Evolutionary conservation across 2,888 invertebrate species (phyloP).

Genomic region (Alloplasta piceator): DNA sequence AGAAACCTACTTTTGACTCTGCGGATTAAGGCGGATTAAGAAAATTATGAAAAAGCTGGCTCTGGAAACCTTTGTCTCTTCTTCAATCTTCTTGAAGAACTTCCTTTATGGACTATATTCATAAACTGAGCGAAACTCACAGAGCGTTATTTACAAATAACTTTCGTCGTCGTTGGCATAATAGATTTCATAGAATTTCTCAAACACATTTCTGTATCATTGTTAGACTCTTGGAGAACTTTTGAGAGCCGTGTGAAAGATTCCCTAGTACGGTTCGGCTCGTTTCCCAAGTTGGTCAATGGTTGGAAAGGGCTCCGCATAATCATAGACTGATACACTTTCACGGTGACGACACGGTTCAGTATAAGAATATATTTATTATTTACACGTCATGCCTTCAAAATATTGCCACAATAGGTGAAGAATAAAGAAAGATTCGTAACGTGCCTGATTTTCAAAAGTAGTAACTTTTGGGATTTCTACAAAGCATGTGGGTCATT

Average conservation of each 20-base stretch:
- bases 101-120: not conserved
- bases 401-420: too few relatives aligned
- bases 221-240: slow-evolving; percentile 2
- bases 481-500: too few relatives aligned
- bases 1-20: too few relatives aligned
- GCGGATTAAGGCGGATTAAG: not conserved
- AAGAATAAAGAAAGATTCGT: too few relatives aligned
- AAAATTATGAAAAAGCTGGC: not conserved
- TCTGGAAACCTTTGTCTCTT: not conserved
- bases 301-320: slow-evolving; percentile 78
- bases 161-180: not conserved
- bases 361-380: too few relatives aligned
- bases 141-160: not conserved
- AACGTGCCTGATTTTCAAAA: too few relatives aligned
- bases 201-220: slow-evolving; percentile 10
- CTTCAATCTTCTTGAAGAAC: not conserved
- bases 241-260: slow-evolving; percentile 34
- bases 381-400: too few relatives aligned
- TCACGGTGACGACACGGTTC: slow-evolving; percentile 70
- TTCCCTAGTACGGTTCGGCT: slow-evolving; percentile 9
- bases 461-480: too few relatives aligned
- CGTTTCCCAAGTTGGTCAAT: slow-evolving; percentile 71
- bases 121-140: not conserved
- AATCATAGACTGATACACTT: slow-evolving; percentile 78
- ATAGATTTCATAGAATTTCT: slow-evolving; percentile 1